A percentile compares a stretch with the other conserved stretches of the same genome.
Evolutionary conservation across 2,888 invertebrate genomes (phyloP).

Genomic region (Choristoneura rosaceana): DNA sequence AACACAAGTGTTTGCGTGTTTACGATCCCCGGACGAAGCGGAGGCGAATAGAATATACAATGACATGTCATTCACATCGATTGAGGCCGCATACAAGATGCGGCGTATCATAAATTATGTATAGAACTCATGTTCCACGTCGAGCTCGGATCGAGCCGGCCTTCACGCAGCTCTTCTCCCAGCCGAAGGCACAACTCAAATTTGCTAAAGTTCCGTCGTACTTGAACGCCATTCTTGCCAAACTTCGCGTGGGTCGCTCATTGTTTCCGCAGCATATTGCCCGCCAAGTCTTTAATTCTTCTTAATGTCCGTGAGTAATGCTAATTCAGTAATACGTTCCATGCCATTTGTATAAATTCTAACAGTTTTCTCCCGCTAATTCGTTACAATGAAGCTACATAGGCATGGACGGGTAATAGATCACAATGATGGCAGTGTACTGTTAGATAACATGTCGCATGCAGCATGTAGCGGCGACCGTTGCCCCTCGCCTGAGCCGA

Average conservation of each 20-base stretch:
- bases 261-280: conserved; percentile 33
- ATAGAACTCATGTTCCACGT: conserved; percentile 69
- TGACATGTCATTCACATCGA: conserved; percentile 82
- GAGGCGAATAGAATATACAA: conserved; percentile 82
- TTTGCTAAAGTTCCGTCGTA: conserved; percentile 37
- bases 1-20: conserved; percentile 79
- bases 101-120: conserved; percentile 74
- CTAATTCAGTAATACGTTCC: not conserved
- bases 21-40: conserved; percentile 75
- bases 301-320: conserved; percentile 8
- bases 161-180: conserved; percentile 54
- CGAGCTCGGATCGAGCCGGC: conserved; percentile 56
- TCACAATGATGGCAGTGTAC: conserved; percentile 54
- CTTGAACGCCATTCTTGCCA: conserved; percentile 44
- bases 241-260: conserved; percentile 46
- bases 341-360: not conserved
- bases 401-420: conserved; percentile 47
- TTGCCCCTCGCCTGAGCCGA: conserved; percentile 58
- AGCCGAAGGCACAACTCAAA: conserved; percentile 44
- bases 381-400: conserved; percentile 1
- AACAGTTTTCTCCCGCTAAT: conserved; percentile 9
- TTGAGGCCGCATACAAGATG: conserved; percentile 81
- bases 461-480: conserved; percentile 51
- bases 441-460: conserved; percentile 58
- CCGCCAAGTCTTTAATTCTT: conserved; percentile 31